phyloP scores from a whole-genome alignment of 1,140 invertebrate genomes.

The Drosophila pachea region DNA sequence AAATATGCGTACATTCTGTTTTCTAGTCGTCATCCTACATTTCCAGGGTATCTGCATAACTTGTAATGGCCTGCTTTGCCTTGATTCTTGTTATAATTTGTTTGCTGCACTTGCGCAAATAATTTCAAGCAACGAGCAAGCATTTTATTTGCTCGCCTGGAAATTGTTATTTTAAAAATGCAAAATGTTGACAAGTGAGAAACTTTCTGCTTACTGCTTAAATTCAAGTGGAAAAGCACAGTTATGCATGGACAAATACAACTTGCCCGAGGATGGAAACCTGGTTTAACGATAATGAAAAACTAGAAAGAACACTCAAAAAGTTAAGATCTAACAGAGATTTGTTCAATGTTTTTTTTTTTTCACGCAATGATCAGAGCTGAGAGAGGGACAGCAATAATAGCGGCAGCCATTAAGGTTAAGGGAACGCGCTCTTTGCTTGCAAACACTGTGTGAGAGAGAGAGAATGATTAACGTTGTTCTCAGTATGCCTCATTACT shows the following conservation, averaged over 20 bases:
- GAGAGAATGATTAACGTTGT: not conserved
- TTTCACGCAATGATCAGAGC: too few relatives aligned
- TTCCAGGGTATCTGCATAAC: not conserved
- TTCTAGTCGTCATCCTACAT: not conserved
- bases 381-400: too few relatives aligned
- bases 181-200: slow-evolving; percentile 33
- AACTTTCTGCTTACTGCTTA: not conserved
- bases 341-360: too few relatives aligned
- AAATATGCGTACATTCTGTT: not conserved
- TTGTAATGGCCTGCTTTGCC: not conserved
- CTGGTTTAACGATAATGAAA: too few relatives aligned
- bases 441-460: not conserved
- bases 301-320: too few relatives aligned
- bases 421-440: too few relatives aligned
- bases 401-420: too few relatives aligned
- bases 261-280: not conserved
- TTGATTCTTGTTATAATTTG: slow-evolving; percentile 38
- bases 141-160: slow-evolving; percentile 25
- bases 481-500: not conserved
- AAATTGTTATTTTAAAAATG: slow-evolving; percentile 60
- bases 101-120: slow-evolving; percentile 47
- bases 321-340: too few relatives aligned
- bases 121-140: slow-evolving; percentile 21
- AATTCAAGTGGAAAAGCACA: not conserved
- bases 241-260: not conserved